Percentiles rank a stretch among this genome's conserved stretches.
phyloP scores from a whole-genome alignment of 1,140 invertebrate species.

The Aphelinus certus region DNA sequence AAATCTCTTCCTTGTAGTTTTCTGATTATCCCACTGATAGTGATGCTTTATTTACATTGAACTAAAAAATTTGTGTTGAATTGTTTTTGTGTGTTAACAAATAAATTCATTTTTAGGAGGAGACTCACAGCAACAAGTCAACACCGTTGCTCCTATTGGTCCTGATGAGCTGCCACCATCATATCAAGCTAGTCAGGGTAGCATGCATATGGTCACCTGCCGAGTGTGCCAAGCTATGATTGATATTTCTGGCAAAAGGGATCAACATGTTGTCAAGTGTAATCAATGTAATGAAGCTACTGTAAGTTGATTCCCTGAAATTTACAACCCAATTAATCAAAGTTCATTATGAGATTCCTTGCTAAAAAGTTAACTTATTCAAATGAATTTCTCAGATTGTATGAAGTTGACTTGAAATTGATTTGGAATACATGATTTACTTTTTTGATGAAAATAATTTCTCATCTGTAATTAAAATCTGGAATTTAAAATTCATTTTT shows the following conservation, averaged over 20 bases:
- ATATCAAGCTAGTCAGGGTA: conserved; percentile 75
- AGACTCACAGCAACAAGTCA: conserved; percentile 58
- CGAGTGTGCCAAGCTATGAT: conserved; percentile 96
- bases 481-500: conserved; percentile 27
- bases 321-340: too few species aligned
- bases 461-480: too few species aligned
- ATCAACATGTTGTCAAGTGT: conserved; percentile 98
- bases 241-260: conserved; percentile 91
- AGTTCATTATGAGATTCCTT: conserved; percentile 1
- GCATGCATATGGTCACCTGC: conserved; percentile 90
- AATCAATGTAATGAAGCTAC: conserved; percentile 95
- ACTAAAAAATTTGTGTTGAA: neutral
- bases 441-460: too few species aligned
- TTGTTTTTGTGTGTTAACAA: neutral
- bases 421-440: too few species aligned
- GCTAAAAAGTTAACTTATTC: neutral
- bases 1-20: too few species aligned
- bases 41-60: too few species aligned
- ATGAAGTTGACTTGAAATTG: too few species aligned
- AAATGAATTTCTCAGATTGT: too few species aligned
- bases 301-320: conserved; percentile 69
- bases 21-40: too few species aligned
- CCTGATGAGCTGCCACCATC: conserved; percentile 86
- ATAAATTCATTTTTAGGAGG: conserved; percentile 6
- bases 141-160: conserved; percentile 80